These are phyloP conservation scores for Acanthococcus lagerstroemiae DNA, from an alignment of 2,888 invertebrate species.

Conservation along the genomic window DNA sequence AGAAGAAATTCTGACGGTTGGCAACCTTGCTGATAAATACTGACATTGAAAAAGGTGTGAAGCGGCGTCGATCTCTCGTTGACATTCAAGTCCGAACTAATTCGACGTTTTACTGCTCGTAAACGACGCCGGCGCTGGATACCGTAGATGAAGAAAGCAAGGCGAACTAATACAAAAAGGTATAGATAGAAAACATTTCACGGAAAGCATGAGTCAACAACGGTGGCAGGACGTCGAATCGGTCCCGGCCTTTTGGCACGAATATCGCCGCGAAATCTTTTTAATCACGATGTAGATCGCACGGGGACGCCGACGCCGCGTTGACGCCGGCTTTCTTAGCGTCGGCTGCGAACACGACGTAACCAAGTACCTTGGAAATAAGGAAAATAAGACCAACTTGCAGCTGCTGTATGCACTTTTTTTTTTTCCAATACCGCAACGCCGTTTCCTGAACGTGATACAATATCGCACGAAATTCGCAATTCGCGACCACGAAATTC, in stretches of 20 bases:
- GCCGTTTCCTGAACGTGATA: neutral
- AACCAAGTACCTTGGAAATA: neutral
- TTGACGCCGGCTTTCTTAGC: neutral
- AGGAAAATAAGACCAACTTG: neutral
- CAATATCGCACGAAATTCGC: slow-evolving; percentile 4
- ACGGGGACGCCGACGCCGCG: neutral
- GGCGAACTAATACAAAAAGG: too few relatives aligned
- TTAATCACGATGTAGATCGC: neutral
- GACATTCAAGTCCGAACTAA: neutral
- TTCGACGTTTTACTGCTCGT: neutral
- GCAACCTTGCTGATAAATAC: too few relatives aligned
- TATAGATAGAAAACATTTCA: too few relatives aligned
- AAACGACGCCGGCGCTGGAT: too few relatives aligned
- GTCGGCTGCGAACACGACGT: neutral
- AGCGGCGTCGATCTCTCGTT: too few relatives aligned
- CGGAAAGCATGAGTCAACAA: neutral
- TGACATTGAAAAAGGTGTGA: too few relatives aligned
- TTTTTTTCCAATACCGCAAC: neutral
- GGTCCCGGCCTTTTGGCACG: neutral
- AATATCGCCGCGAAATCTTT: neutral
- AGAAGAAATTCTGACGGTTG: too few relatives aligned
- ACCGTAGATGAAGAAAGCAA: too few relatives aligned
- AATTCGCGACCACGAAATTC: neutral
- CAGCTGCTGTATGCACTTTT: too few relatives aligned
- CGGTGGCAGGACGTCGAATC: neutral